Evolutionary conservation across 1,140 invertebrate species (phyloP), one percentile per base, ranked within the genome.

Genomic region (Reticulitermes speratus): DNA sequence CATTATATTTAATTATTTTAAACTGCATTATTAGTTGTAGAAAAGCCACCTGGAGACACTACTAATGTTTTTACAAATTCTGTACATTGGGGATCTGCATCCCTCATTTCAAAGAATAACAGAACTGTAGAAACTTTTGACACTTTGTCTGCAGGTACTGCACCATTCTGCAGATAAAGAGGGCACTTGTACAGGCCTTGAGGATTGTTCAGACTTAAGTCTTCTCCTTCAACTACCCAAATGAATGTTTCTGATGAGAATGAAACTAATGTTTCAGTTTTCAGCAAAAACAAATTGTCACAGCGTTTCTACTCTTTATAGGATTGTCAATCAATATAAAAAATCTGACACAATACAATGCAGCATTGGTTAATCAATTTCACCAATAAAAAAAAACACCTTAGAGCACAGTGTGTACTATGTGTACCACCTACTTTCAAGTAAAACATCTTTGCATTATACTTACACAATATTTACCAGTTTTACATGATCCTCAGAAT

Each of bases 21-120:
- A 75, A 30, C 65, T 75, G 65, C 25, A 75, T 75, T 75, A 75
- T 75, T 75, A 75, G 65, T 30, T 75, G 65, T 75, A 75, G 65
- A 75, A 75, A 75, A 75, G 65, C 65, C 65, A 75, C 65, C 65
- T 75, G 25, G 65, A 75, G n/a, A 75, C n/a, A 30, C 3, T 75
- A 75, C 65, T 25, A 75, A 30, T 30, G 7, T 75, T 30, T 14
- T 75, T 75, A 75, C n/a, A 75, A 30, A 16, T n/a, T 75, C 65
- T 14, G 25, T 75, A 75, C 14, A 30, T 75, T 30, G n/a, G 65
- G 65, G n/a, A n/a, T n/a, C 9, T 75, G n/a, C n/a, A 75, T 25
- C 65, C 65, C 25, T 30, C n/a, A 30, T 25, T 75, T 75, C 65
- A 75, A 30, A 30, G 8, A 75, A 75, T 25, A 75, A 75, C 65